These are phyloP conservation scores for Zapus hudsonius DNA, from an alignment of 2,113 vertebrate genomes.

Conservation along the genomic window DNA sequence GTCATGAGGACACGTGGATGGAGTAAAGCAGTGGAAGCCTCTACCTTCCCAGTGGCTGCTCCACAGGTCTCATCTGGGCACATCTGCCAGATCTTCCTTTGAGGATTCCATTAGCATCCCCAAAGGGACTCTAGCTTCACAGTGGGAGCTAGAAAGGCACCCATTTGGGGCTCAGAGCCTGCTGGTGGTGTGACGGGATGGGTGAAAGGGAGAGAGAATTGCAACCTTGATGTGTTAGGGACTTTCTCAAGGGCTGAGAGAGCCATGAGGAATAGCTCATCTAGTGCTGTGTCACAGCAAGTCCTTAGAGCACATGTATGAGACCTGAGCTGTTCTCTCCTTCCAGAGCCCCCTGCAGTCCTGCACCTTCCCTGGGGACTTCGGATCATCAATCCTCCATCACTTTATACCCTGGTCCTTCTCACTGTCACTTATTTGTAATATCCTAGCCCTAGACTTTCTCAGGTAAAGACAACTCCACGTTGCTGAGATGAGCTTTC, in stretches of 20 bases:
- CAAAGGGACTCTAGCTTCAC: not conserved
- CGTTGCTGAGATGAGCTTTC: too few relatives aligned
- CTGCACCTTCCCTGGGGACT: rapidly evolving
- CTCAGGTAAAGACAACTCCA: too few relatives aligned
- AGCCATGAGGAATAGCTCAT: not conserved
- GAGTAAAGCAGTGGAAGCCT: not conserved
- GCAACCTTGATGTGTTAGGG: not conserved
- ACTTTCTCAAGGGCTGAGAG: not conserved
- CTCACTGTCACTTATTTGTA: not conserved
- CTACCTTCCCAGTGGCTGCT: not conserved
- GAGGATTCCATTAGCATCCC: not conserved
- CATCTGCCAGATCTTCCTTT: not conserved
- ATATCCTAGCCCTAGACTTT: not conserved
- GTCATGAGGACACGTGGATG: not conserved
- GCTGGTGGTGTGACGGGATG: rapidly evolving
- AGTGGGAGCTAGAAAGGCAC: not conserved
- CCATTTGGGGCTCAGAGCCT: not conserved
- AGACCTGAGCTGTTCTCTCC: not conserved
- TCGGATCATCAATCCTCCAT: not conserved
- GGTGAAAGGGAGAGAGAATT: not conserved
- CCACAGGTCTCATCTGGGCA: not conserved
- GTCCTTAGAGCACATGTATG: not conserved
- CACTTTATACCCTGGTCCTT: not conserved
- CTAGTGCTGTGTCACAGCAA: not conserved
- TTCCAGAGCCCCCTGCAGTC: too few relatives aligned